Evolutionary conservation across 2,113 vertebrate species (phyloP).

Genomic region (Oriolus oriolus): DNA sequence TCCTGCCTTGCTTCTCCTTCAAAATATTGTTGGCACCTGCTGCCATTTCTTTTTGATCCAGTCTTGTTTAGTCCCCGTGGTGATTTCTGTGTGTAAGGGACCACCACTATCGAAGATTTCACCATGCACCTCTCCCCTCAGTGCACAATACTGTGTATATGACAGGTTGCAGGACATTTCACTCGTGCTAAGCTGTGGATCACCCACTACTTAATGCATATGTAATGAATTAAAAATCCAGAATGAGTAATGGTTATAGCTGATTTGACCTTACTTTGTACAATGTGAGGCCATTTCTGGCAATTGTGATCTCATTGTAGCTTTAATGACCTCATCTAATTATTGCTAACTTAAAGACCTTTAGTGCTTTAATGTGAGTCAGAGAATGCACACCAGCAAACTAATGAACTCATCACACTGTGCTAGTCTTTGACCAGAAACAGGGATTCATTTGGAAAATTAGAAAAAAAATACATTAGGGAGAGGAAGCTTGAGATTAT

Average conservation of each 20-base stretch:
- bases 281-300: conserved; percentile 59
- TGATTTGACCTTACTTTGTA: conserved; percentile 70
- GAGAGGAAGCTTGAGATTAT: conserved; percentile 55
- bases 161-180: not conserved
- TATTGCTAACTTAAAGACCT: conserved; percentile 68
- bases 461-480: conserved; percentile 50
- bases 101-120: not conserved
- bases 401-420: conserved; percentile 68
- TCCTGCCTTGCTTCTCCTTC: not conserved
- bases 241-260: conserved; percentile 65
- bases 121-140: not conserved
- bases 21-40: accelerated
- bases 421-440: conserved; percentile 62
- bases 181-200: not conserved
- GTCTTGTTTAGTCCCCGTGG: not conserved
- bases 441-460: conserved; percentile 70
- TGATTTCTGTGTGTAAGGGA: not conserved
- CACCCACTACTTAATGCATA: conserved; percentile 35
- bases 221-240: conserved; percentile 29
- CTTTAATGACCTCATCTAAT: conserved; percentile 77
- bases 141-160: accelerated
- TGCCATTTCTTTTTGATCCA: not conserved
- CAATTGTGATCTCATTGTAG: conserved; percentile 71
- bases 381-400: conserved; percentile 51
- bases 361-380: conserved; percentile 61